Percentiles rank a stretch among this genome's conserved stretches.
Evolutionary conservation across 2,797 vertebrate species (phyloP).

Genomic region (Gambusia yucatana): DNA sequence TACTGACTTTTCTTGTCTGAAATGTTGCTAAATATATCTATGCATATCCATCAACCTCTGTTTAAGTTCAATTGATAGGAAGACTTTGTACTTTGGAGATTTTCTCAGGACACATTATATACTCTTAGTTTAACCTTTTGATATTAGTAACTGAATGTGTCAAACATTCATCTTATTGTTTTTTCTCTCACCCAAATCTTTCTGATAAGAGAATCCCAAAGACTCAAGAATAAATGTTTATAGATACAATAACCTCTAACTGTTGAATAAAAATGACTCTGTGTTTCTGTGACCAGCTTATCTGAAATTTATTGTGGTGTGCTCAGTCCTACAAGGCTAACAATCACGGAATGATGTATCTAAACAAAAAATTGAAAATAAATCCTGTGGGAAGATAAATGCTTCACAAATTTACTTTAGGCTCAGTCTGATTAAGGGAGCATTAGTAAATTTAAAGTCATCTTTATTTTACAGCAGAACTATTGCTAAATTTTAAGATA

Average conservation of each 20-base stretch:
- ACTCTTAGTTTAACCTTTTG: not conserved
- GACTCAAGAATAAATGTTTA: not conserved
- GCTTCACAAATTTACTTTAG: not conserved
- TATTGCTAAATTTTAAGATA: not conserved
- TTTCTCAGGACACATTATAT: not conserved
- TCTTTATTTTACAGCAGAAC: not conserved
- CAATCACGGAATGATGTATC: not conserved
- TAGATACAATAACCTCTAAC: not conserved
- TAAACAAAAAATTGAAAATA: not conserved
- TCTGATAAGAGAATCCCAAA: not conserved
- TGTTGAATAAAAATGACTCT: not conserved
- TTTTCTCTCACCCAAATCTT: not conserved
- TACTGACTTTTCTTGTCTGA: no score
- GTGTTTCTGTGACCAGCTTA: not conserved
- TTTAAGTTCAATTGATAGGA: not conserved
- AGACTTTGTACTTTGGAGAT: not conserved
- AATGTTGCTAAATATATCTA: no score
- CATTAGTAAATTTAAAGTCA: not conserved
- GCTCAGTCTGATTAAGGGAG: conserved; percentile 3
- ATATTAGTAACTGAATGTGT: not conserved
- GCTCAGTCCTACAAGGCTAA: not conserved
- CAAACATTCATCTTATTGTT: not conserved
- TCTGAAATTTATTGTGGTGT: conserved; percentile 3
- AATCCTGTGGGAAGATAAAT: not conserved
- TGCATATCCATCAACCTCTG: not conserved